Base-by-base conservation (phyloP, 2,113 vertebrate genomes). In the Scalopus aquaticus region DNA sequence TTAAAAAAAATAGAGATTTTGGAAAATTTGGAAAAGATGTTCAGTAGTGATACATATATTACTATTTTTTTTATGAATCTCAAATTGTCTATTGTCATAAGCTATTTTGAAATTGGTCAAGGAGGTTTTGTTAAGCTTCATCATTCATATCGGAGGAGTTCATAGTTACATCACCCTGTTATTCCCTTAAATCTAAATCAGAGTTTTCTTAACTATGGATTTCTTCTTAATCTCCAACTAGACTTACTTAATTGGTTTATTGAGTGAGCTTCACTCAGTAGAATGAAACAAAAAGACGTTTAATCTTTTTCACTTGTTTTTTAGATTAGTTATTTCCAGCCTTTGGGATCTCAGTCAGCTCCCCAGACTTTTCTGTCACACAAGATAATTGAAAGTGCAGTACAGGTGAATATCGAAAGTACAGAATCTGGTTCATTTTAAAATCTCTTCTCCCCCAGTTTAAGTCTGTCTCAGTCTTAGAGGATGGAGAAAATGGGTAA, bases 161-260 rank as follows among this genome's bases (percentile, higher is more conserved):
- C 9, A 74, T 3, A 35, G 26, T 87, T 70, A 49, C 32, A 3
- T 69, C 9, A 93, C 22, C 15, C 62, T 90, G 10, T 96, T 70
- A 30, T 79, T 32, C 30, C 28, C 42, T 16, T 19, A 62, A 80
- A 10, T 30, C 86, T 81, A 72, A 85, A 26, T 67, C 49, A 86
- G 35, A 82, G 1, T 77, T 84, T 77, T 80, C 74, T 44, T 82
- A 17, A 79, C 39, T 72, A 30, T 44, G 35, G 54, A 35, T 77
- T 77, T 92, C 28, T 86, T 84, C 58, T 28, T 78, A 44, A 6
- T 90, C 69, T 20, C 11, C 16, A 79, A 77, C 16, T 90, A 65
- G 76, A 37, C 30, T 85, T 70, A 74, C 35, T 82, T 93, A 85
- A 87, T 49, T 91, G 69, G 19, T 79, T 93, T 96, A 77, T 76